phyloP scores from a whole-genome alignment of 1,140 invertebrate species.

The Scaptodrosophila lebanonensis region DNA sequence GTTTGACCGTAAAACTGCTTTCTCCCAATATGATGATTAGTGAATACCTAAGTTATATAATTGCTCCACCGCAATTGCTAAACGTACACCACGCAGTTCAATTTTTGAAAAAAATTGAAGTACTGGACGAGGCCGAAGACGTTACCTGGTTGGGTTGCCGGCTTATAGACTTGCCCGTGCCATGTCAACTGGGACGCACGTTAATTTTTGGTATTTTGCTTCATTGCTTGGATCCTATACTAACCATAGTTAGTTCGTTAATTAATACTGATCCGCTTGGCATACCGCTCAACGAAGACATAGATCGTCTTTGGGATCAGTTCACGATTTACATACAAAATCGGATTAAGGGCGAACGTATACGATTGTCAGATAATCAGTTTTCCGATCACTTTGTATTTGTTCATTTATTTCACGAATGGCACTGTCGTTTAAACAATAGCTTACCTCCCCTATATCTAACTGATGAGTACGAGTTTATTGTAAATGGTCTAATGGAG shows the following conservation, averaged over 20 bases:
- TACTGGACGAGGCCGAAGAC: conserved; percentile 88
- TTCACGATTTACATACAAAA: conserved; percentile 81
- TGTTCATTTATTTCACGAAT: conserved; percentile 90
- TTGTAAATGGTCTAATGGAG: conserved; percentile 58
- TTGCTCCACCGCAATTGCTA: conserved; percentile 83
- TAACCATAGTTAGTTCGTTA: conserved; percentile 93
- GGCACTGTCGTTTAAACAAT: conserved; percentile 81
- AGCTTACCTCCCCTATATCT: conserved; percentile 26
- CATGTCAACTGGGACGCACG: conserved; percentile 94
- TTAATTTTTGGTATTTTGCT: conserved; percentile 93
- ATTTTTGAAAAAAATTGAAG: conserved; percentile 90
- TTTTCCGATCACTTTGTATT: conserved; percentile 95
- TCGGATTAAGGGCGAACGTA: conserved; percentile 78
- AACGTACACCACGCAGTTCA: conserved; percentile 88
- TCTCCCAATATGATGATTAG: conserved; percentile 43
- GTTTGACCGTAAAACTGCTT: conserved; percentile 51
- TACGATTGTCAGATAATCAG: conserved; percentile 85
- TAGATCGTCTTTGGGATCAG: conserved; percentile 75
- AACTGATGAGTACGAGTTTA: conserved; percentile 56
- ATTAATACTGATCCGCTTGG: conserved; percentile 86
- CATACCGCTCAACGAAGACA: conserved; percentile 35
- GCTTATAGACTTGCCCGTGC: conserved; percentile 92
- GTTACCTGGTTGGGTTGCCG: conserved; percentile 91
- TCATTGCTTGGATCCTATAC: conserved; percentile 95
- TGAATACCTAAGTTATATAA: conserved; percentile 53